Conservation (phyloP, 2,888 invertebrate species). For the Sphinx pinastri region DNA sequence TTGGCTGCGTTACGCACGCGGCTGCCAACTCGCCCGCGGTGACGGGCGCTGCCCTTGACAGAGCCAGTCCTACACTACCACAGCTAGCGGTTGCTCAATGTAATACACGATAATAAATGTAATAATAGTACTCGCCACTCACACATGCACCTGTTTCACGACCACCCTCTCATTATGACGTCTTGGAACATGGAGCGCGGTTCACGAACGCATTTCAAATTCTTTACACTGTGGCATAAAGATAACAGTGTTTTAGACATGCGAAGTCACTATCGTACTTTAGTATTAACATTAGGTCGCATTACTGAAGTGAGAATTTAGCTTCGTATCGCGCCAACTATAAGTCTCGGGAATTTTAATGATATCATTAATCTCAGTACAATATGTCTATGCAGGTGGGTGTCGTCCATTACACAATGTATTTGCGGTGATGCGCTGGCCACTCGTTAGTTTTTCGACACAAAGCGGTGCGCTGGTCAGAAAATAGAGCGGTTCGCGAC, state of each 20-base stretch:
- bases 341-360: slow-evolving; percentile 14
- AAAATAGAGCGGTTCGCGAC: slow-evolving; percentile 53
- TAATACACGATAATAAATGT: slow-evolving; percentile 22
- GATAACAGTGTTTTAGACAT: slow-evolving; percentile 14
- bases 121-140: slow-evolving; percentile 16
- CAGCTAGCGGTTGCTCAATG: slow-evolving; percentile 38
- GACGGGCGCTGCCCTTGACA: slow-evolving; percentile 78
- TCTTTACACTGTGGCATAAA: not conserved
- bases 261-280: not conserved
- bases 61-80: slow-evolving; percentile 60
- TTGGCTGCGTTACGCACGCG: slow-evolving; percentile 51
- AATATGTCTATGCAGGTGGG: slow-evolving; percentile 25
- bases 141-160: slow-evolving; percentile 17
- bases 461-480: slow-evolving; percentile 51
- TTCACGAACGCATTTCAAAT: slow-evolving; percentile 1
- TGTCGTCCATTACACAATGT: slow-evolving; percentile 30
- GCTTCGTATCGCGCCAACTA: slow-evolving; percentile 15
- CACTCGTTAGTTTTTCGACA: slow-evolving; percentile 2
- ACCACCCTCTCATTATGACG: slow-evolving; percentile 20
- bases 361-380: slow-evolving; percentile 14
- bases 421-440: slow-evolving; percentile 25
- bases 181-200: not conserved
- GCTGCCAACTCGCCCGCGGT: slow-evolving; percentile 45
- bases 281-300: not conserved
- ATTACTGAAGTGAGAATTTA: not conserved